phyloP scores from a whole-genome alignment of 2,113 vertebrate genomes.

The Phrynosoma blainvillii region DNA sequence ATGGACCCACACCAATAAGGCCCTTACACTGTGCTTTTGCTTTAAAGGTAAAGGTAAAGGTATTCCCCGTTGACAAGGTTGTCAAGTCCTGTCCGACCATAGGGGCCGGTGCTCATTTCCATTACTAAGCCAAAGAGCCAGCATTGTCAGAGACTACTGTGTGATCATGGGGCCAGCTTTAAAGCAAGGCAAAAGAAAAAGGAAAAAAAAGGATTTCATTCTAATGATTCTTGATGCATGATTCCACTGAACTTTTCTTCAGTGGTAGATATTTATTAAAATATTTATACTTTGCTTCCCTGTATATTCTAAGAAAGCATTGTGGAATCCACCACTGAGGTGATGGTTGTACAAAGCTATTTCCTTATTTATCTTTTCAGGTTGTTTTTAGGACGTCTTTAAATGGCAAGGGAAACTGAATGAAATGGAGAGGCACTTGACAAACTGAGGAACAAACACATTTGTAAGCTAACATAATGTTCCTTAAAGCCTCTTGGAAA shows the following conservation, averaged over 20 bases:
- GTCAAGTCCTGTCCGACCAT: too few relatives aligned
- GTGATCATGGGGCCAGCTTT: too few relatives aligned
- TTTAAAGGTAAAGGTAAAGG: too few relatives aligned
- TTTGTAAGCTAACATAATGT: not conserved
- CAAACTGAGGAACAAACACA: not conserved
- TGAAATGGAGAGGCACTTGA: not conserved
- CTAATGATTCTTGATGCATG: not conserved
- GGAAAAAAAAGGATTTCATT: not conserved
- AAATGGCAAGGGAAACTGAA: not conserved
- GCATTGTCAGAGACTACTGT: too few relatives aligned
- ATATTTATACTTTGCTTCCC: not conserved
- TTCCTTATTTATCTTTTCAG: not conserved
- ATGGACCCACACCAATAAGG: too few relatives aligned
- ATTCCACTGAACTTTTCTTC: not conserved
- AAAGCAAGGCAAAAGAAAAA: too few relatives aligned
- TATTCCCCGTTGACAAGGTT: too few relatives aligned
- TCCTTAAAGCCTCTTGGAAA: not conserved
- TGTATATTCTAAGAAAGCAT: not conserved
- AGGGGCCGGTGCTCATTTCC: too few relatives aligned
- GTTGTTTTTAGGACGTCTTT: not conserved
- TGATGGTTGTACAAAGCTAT: not conserved
- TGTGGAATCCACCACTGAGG: not conserved
- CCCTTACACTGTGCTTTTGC: too few relatives aligned
- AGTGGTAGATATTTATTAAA: not conserved
- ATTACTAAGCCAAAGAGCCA: too few relatives aligned